Base-by-base conservation (phyloP, 2,797 vertebrate species). In the Gymnopithys bicolor region DNA sequence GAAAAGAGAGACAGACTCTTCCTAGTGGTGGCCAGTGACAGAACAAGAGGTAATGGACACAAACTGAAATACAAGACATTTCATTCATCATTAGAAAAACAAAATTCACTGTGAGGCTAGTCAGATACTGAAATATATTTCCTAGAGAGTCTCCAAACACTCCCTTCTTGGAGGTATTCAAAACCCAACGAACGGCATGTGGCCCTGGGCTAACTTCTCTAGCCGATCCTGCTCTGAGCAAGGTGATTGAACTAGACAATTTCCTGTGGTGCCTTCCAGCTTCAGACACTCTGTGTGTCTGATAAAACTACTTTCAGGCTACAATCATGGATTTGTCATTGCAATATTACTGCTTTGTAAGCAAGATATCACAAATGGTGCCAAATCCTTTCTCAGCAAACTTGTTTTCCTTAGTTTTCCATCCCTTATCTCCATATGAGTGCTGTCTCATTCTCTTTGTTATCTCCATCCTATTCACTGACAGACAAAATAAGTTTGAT, bases 401-500 rank as follows among this genome's bases (percentile, higher is more conserved):
- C 27, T 83, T 76, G 43, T 56, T 89, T 74, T 45, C 37, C 24
- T 80, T 59, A 33, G 32, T 21, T 70, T 92, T 83, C 46, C 56
- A 25, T 64, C 19, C 30, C 15, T 93, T 33, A 91, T 92, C 56
- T 93, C 87, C 78, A 58, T 78, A 45, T n/a, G 12, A 91, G 49
- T 63, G 19, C 45, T 64, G 27, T 35, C 68, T 83, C 68, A 73
- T 73, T n/a, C 27, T 87, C 32, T 68, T 89, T 83, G 33, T 82
- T 93, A 92, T 93, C 76, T 64, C 62, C 27, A 39, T 32, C n/a
- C 59, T 85, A 90, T 89, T 94, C 91, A 94, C n/a, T 83, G 64
- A 14, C 60, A 94, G 73, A 94, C 66, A 94, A 90, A 91, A 95
- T 89, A 82, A 32, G 53, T 73, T 91, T 96, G 84, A 91, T 94